Evolutionary conservation across 1,140 invertebrate species (phyloP).

Genomic region (Triops cancriformis): DNA sequence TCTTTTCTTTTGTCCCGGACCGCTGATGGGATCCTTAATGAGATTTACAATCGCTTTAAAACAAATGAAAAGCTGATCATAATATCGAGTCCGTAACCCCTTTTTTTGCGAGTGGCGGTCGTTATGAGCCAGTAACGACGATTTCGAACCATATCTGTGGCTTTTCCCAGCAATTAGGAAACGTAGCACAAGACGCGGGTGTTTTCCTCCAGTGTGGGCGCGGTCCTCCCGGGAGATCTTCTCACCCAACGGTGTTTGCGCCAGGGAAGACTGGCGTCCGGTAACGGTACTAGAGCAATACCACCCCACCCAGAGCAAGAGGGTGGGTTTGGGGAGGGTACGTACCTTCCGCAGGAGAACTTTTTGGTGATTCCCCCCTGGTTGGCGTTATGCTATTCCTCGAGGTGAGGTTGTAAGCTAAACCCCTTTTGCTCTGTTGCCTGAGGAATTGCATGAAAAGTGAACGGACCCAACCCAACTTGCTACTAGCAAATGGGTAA

Average conservation of each 20-base stretch:
- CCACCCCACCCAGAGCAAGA: background rate
- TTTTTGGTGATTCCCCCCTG: background rate
- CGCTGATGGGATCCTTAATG: too few relatives aligned
- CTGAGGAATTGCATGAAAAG: background rate
- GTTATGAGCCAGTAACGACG: background rate
- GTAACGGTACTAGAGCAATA: background rate
- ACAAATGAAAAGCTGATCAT: too few relatives aligned
- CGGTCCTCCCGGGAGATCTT: background rate
- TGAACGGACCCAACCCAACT: constrained; percentile 6
- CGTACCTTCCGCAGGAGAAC: background rate
- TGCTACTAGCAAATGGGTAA: background rate
- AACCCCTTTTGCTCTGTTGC: background rate
- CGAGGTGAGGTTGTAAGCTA: background rate
- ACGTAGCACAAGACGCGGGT: background rate
- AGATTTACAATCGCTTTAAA: too few relatives aligned
- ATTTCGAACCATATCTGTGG: background rate
- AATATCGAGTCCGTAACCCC: too few relatives aligned
- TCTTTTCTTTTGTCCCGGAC: background rate
- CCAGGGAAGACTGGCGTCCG: background rate
- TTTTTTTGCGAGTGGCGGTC: background rate
- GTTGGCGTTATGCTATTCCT: background rate
- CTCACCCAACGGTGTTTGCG: background rate
- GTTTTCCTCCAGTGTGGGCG: constrained; percentile 2
- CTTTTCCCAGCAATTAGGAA: constrained; percentile 10
- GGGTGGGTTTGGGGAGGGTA: too few relatives aligned